Conservation (phyloP, 2,888 invertebrate species). For the Polyploca ridens region DNA sequence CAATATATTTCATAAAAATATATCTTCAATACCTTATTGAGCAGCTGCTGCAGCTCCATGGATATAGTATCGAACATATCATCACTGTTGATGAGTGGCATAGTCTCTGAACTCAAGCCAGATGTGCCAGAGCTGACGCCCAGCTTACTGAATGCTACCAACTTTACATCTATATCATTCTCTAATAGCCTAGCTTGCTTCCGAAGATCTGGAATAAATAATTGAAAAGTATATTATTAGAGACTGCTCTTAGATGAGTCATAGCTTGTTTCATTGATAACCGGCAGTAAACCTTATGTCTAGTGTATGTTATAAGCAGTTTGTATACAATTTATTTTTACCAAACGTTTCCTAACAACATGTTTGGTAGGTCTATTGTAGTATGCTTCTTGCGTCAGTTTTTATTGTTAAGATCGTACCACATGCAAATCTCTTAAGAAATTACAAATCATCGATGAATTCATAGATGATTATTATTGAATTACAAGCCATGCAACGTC, state of each 20-base stretch:
- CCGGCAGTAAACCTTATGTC: too few species aligned
- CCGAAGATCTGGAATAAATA: conserved; percentile 88
- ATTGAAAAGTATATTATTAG: neutral
- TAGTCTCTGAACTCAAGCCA: conserved; percentile 87
- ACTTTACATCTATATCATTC: conserved; percentile 98
- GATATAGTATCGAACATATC: conserved; percentile 97
- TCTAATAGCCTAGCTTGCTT: conserved; percentile 97
- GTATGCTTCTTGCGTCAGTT: too few species aligned
- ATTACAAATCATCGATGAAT: too few species aligned
- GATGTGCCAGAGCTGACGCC: conserved; percentile 87
- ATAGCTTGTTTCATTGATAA: too few species aligned
- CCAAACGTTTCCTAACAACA: too few species aligned
- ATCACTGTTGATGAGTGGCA: conserved; percentile 93
- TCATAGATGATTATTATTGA: too few species aligned
- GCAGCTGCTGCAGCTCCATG: conserved; percentile 94
- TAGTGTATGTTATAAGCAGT: too few species aligned
- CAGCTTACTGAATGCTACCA: conserved; percentile 97
- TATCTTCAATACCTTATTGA: conserved; percentile 86
- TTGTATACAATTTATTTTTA: too few species aligned
- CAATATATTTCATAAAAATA: neutral
- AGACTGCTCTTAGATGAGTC: neutral
- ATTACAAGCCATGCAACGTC: conserved; percentile 29
- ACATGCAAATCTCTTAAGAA: neutral
- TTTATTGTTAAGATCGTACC: neutral
- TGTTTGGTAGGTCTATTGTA: too few species aligned